Base-by-base conservation (phyloP, 2,888 invertebrate species). In the Chrysotoxum bicinctum region DNA sequence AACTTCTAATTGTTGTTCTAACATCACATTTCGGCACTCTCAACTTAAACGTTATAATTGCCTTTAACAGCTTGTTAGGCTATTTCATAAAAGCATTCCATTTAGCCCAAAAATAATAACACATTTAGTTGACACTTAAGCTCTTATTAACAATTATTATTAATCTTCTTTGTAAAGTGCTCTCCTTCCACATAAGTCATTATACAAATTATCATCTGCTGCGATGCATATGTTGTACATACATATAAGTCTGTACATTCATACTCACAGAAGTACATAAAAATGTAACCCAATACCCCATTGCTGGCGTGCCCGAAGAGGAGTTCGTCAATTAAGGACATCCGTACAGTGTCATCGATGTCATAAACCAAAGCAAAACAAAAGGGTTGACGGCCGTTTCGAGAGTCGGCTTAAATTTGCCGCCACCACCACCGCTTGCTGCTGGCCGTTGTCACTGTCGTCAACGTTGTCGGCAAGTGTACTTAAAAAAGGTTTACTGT, bases 261-360 rank as follows among this genome's bases (percentile, higher is more conserved):
- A 60, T 40, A 48, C 32, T 60, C 45, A 45, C 58, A 56, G 23
- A 32, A 75, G 52, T 45, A 16, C 43, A 68, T 62, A 62, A 60
- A 75, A 60, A 72, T 75, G 84, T 84, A 84, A 84, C 68, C 68
- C 81, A 50, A 85, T 80, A 75, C 54, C 30, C 19, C n/a, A 45
- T 45, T 37, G 60, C 50, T 9, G 50, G 66, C 50, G 32, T 72
- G 58, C 37, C 74, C 48, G 32, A 76, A 69, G 68, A 76, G 45
- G 84, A 85, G 69, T 85, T 72, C 76, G 81, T 85, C 85, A 85
- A 85, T 85, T 85, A 85, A 81, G 81, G 76, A 81, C 85, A 85
- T 85, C 85, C 85, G 85, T 80, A 72, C 81, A 85, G 76, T 85
- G 76, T 81, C 81, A 85, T 85, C 76, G 81, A 75, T 16, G 85